phyloP scores from a whole-genome alignment of 2,113 vertebrate genomes.

The Fulica atra region DNA sequence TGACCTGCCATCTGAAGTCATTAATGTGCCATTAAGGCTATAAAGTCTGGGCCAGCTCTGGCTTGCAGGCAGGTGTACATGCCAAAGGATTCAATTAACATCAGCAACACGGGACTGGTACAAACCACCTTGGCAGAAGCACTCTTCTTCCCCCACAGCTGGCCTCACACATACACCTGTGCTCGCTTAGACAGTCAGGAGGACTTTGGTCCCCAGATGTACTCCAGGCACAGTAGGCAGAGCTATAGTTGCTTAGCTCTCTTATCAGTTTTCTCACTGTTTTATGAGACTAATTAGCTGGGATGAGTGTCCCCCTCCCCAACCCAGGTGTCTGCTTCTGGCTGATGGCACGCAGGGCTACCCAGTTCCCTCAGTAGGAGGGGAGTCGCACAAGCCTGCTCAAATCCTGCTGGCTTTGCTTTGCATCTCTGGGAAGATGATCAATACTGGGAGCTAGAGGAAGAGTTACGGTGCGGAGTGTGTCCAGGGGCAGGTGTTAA shows the following conservation, averaged over 20 bases:
- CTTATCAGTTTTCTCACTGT: not conserved
- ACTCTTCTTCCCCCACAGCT: not conserved
- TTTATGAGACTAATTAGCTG: not conserved
- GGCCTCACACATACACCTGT: not conserved
- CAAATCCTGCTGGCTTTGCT: not conserved
- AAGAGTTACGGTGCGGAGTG: not conserved
- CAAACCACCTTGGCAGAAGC: not conserved
- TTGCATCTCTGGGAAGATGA: not conserved
- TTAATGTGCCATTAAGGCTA: not conserved
- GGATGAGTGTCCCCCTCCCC: not conserved
- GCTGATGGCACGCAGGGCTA: not conserved
- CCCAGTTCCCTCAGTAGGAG: rapidly evolving
- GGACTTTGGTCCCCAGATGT: not conserved
- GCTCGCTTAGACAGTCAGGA: not conserved
- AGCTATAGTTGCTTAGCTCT: not conserved
- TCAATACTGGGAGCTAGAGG: not conserved
- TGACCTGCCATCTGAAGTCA: constrained; percentile 25
- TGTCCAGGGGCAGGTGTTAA: not conserved
- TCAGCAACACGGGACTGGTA: not conserved
- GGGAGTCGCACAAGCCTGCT: not conserved
- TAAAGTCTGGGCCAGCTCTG: not conserved
- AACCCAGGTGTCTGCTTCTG: not conserved
- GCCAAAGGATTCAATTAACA: constrained; percentile 13
- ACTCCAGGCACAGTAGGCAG: not conserved
- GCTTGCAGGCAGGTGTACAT: not conserved